These are phyloP conservation scores for Azemiops feae DNA, from an alignment of 2,113 vertebrate species.

Conservation along the genomic window DNA sequence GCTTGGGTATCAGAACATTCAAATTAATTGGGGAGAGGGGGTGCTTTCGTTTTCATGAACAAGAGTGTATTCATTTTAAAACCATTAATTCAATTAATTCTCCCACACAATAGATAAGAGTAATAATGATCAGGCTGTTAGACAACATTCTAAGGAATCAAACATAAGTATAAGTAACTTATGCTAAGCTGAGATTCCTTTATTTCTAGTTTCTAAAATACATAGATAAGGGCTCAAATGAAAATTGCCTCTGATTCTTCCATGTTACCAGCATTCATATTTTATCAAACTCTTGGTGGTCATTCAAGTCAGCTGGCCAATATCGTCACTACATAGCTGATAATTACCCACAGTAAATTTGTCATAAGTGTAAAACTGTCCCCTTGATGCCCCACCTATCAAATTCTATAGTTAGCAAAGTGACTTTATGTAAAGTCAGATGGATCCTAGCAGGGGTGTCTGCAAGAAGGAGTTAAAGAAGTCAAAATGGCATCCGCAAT, in stretches of 20 bases:
- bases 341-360: neutral
- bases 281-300: neutral
- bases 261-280: neutral
- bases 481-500: neutral
- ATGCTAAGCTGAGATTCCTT: neutral
- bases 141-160: neutral
- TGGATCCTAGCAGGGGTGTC: neutral
- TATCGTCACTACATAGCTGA: neutral
- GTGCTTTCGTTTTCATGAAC: neutral
- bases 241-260: neutral
- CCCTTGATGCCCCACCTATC: neutral
- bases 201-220: neutral
- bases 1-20: neutral
- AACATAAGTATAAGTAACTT: neutral
- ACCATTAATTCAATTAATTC: neutral
- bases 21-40: neutral
- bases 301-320: neutral
- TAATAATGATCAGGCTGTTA: neutral
- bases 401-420: neutral
- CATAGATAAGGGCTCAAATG: neutral
- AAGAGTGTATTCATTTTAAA: neutral
- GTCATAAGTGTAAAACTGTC: neutral
- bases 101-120: neutral
- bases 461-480: neutral
- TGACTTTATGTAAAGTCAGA: neutral